Percentiles rank a stretch among this genome's conserved stretches.
phyloP scores from a whole-genome alignment of 2,888 invertebrate species.

The Cryptus viduatorius region DNA sequence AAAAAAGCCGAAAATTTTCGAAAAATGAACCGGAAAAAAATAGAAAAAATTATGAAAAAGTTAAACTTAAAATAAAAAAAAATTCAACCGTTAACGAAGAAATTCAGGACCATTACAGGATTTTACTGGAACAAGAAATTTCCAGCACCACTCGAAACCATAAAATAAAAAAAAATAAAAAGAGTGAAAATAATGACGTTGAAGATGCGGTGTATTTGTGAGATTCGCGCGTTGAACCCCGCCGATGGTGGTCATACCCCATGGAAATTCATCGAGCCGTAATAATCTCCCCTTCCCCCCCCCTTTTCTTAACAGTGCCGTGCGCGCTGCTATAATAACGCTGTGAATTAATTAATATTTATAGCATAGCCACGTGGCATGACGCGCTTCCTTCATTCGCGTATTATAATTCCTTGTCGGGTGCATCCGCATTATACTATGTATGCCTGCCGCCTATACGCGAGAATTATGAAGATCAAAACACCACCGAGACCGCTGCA shows the following conservation, averaged over 20 bases:
- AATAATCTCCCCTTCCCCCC: constrained; percentile 62
- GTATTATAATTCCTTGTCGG: constrained; percentile 57
- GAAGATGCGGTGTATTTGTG: constrained; percentile 13
- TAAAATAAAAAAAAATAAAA: constrained; percentile 31
- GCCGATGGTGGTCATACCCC: constrained; percentile 60
- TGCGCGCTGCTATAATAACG: constrained; percentile 73
- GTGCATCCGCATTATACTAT: constrained; percentile 41
- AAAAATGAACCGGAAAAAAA: too few species aligned
- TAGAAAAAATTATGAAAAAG: too few species aligned
- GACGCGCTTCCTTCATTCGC: constrained; percentile 73
- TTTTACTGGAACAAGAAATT: too few species aligned
- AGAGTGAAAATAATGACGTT: constrained; percentile 37
- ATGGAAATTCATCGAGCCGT: constrained; percentile 75
- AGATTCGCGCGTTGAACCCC: constrained; percentile 38
- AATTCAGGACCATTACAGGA: too few species aligned
- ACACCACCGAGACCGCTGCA: neutral
- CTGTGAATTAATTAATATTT: constrained; percentile 84
- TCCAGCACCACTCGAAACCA: neutral
- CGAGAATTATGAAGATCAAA: constrained; percentile 12
- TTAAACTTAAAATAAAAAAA: too few species aligned
- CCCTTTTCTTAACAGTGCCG: neutral
- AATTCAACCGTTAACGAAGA: too few species aligned
- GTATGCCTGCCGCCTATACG: neutral
- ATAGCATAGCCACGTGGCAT: constrained; percentile 78
- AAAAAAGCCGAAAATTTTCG: too few species aligned